phyloP scores from a whole-genome alignment of 2,888 invertebrate genomes.

The Hyalella azteca region DNA sequence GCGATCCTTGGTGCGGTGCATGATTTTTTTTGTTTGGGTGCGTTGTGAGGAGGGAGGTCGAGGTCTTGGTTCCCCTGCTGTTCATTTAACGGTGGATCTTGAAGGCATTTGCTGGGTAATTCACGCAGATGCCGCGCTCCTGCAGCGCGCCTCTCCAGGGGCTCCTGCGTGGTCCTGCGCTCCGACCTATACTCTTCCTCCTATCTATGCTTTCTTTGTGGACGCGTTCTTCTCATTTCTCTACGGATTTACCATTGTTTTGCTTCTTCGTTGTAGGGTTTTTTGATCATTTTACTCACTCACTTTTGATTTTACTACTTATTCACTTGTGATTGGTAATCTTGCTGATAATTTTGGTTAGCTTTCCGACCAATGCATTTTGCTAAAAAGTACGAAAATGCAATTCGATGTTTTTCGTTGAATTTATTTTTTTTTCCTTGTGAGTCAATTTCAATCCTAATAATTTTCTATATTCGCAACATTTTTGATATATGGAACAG shows the following conservation, averaged over 20 bases:
- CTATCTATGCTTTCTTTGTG: not conserved
- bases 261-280: too few species aligned
- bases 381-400: too few species aligned
- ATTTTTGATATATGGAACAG: too few species aligned
- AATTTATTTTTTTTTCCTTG: not conserved
- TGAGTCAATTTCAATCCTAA: not conserved
- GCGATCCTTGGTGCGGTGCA: too few species aligned
- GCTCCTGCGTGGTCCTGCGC: not conserved
- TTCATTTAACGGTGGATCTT: slow-evolving; percentile 27
- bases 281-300: too few species aligned
- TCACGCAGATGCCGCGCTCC: slow-evolving; percentile 12
- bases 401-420: not conserved
- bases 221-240: not conserved
- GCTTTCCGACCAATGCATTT: too few species aligned
- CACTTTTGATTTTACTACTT: too few species aligned
- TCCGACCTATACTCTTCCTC: not conserved
- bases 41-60: not conserved
- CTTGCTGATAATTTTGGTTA: too few species aligned
- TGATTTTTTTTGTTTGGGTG: not conserved
- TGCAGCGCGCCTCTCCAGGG: slow-evolving; percentile 12
- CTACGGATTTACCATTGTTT: too few species aligned
- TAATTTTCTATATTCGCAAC: too few species aligned
- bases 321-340: too few species aligned
- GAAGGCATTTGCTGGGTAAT: slow-evolving; percentile 32
- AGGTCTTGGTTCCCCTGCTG: slow-evolving; percentile 24